Percentiles rank a stretch among this genome's conserved stretches.
phyloP scores from a whole-genome alignment of 2,113 vertebrate genomes.

The Seriola aureovittata region DNA sequence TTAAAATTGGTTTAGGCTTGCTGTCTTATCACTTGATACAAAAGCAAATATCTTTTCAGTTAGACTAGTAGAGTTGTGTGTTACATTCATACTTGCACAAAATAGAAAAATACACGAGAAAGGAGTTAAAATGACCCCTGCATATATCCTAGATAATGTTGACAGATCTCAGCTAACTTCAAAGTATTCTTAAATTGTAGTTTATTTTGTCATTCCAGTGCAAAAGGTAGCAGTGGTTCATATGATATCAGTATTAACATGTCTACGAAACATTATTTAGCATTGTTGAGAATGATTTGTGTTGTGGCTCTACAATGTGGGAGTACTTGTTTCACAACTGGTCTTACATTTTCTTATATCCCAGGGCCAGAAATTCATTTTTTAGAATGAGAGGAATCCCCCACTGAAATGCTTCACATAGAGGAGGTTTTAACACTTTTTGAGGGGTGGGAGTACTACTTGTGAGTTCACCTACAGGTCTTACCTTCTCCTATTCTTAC shows the following conservation, averaged over 20 bases:
- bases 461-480: no score
- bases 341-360: neutral
- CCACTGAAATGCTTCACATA: no score
- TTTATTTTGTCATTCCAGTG: neutral
- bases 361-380: no score
- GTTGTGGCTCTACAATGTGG: neutral
- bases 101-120: neutral
- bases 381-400: no score
- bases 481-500: no score
- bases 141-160: neutral
- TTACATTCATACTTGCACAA: neutral
- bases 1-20: neutral
- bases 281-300: neutral
- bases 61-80: neutral
- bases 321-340: neutral
- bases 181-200: no score
- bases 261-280: neutral
- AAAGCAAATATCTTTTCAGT: no score
- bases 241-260: neutral
- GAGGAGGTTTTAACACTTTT: no score
- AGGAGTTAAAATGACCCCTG: neutral
- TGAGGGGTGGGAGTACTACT: no score
- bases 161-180: neutral
- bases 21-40: neutral
- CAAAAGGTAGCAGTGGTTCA: neutral